These are phyloP conservation scores for Zosterops hypoxanthus DNA, from an alignment of 2,113 vertebrate genomes.

Conservation along the genomic window DNA sequence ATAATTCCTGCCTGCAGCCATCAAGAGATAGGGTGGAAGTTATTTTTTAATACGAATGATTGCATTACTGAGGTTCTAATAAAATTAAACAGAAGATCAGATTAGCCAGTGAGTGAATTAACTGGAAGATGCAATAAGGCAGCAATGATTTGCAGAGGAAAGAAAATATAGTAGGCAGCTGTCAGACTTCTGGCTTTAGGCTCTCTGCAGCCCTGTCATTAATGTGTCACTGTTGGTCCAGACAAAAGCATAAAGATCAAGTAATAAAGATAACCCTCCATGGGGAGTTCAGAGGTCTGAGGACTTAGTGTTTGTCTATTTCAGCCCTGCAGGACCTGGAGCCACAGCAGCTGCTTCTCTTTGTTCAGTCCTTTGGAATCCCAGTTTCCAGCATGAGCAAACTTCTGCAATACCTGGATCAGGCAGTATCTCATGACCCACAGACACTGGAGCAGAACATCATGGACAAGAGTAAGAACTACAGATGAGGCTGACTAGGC, in stretches of 20 bases:
- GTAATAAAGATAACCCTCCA: neutral
- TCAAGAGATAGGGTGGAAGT: constrained; percentile 48
- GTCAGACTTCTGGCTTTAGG: constrained; percentile 33
- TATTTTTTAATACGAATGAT: constrained; percentile 64
- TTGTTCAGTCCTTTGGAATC: constrained; percentile 98
- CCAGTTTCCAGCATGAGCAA: constrained; percentile 99
- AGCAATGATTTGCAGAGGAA: constrained; percentile 22
- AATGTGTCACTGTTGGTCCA: neutral
- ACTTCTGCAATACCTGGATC: constrained; percentile 93
- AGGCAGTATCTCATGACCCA: constrained; percentile 93
- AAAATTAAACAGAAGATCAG: constrained; percentile 58
- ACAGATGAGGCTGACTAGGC: neutral
- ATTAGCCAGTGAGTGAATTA: constrained; percentile 66
- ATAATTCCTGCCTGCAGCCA: constrained; percentile 56
- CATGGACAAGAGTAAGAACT: constrained; percentile 95
- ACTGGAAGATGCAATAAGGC: constrained; percentile 50
- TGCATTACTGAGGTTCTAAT: constrained; percentile 56
- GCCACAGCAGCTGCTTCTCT: constrained; percentile 93
- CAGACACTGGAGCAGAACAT: constrained; percentile 94
- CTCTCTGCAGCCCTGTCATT: neutral
- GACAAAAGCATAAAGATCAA: neutral
- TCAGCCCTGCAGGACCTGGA: constrained; percentile 94
- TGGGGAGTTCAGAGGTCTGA: neutral
- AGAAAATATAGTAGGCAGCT: constrained; percentile 34
- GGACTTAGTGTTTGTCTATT: neutral